Conservation (phyloP, 2,888 invertebrate species). For the Acronicta alni region DNA sequence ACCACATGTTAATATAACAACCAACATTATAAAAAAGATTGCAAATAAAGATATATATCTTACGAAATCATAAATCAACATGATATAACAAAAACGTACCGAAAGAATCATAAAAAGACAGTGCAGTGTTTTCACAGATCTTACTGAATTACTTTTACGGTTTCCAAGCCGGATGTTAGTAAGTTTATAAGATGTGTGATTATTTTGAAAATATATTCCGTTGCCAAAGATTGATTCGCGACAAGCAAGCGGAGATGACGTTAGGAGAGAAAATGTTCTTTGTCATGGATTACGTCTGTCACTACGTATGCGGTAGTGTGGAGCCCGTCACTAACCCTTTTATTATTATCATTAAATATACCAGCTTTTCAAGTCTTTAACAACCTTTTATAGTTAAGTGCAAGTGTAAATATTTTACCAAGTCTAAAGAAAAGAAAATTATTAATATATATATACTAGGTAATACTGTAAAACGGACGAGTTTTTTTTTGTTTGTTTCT, state of each 20-base stretch:
- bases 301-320: slow-evolving; percentile 10
- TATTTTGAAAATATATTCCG: slow-evolving; percentile 61
- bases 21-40: slow-evolving; percentile 33
- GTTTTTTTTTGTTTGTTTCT: too few relatives aligned
- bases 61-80: slow-evolving; percentile 51
- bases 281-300: slow-evolving; percentile 16
- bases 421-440: too few relatives aligned
- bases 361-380: too few relatives aligned
- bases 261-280: slow-evolving; percentile 22
- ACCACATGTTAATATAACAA: slow-evolving; percentile 28
- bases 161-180: slow-evolving; percentile 61
- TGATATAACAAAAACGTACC: slow-evolving; percentile 37
- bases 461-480: too few relatives aligned
- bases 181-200: slow-evolving; percentile 58
- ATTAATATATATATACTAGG: too few relatives aligned
- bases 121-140: slow-evolving; percentile 38
- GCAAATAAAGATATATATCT: slow-evolving; percentile 41
- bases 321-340: slow-evolving; percentile 1
- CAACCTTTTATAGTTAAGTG: too few relatives aligned
- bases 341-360: too few relatives aligned
- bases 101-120: slow-evolving; percentile 44
- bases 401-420: too few relatives aligned
- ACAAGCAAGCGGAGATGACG: slow-evolving; percentile 29
- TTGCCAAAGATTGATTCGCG: slow-evolving; percentile 54
- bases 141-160: slow-evolving; percentile 59